Base-by-base conservation (phyloP, 2,797 vertebrate species). In the Pseudochirops cupreus region DNA sequence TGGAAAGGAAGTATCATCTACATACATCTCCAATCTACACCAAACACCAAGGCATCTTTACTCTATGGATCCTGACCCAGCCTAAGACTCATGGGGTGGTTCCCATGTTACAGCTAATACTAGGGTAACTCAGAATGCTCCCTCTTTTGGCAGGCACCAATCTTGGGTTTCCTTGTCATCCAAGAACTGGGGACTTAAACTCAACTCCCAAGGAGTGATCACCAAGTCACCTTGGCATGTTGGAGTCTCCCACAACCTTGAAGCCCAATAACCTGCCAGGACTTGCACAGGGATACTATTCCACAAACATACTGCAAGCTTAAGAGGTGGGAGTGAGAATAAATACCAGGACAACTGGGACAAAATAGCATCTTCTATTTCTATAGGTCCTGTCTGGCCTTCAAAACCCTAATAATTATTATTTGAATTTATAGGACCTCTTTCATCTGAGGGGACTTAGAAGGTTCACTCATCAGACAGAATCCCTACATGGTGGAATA, bases 401-500 rank as follows among this genome's bases (percentile, higher is more conserved):
- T 67, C 58, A 93, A 57, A 95, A 26, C 16, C 67, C 91, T 52
- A 74, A 7, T 62, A 87, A 92, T 39, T 1, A 94, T 55, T 67
- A 92, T 87, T 87, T 74, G 52, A 13, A 53, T 91, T 91, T 91
- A 55, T 26, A 55, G 53, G 5, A 12, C 28, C 58, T 94, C 89
- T 57, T 92, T 56, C n/a, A 89, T 28, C 18, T 56, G 11, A 92
- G 55, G 50, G 53, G 39, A 82, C 91, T 91, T 50, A 54, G 54
- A 93, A 92, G 52, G 57, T 52, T 74, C 91, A 91, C 52, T 62
- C 5, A 87, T 95, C 62, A 95, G 31, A 91, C 28, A 54, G 33
- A 53, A 53, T 29, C 9, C 29, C 39, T 55, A 55, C 33, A 21
- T 18, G 18, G 5, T 31, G 9, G 52, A 39, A 55, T 33, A 33